Evolutionary conservation across 2,888 invertebrate species (phyloP).

Genomic region (Phyllotreta cruciferae): DNA sequence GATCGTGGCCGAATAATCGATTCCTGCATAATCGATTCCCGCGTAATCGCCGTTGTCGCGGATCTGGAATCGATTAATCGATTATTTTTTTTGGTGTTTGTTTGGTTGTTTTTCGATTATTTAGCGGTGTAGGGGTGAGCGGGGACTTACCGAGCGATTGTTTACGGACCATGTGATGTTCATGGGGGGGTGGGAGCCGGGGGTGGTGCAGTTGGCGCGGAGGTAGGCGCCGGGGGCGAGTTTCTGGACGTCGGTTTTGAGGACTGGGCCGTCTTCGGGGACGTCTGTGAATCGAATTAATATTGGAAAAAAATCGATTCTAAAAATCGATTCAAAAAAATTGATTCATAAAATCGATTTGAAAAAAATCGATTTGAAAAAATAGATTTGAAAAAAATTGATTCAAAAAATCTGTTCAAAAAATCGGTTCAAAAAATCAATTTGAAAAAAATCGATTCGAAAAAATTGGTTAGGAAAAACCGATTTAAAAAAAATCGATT

Average conservation of each 20-base stretch:
- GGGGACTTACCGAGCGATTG: conserved; percentile 63
- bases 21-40: conserved; percentile 7
- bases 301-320: conserved; percentile 17
- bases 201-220: conserved; percentile 64
- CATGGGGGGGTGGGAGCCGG: conserved; percentile 64
- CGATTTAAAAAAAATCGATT: no score
- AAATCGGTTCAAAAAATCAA: no score
- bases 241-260: conserved; percentile 63
- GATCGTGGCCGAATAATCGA: conserved; percentile 14
- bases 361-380: no score
- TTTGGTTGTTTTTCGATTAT: no score
- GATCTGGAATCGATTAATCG: conserved; percentile 16
- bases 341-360: no score
- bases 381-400: no score
- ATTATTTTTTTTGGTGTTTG: no score
- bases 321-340: conserved; percentile 42
- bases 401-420: no score
- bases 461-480: no score
- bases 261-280: conserved; percentile 63
- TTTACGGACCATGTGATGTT: conserved; percentile 66
- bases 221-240: conserved; percentile 63
- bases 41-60: conserved; percentile 4
- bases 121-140: no score
- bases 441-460: no score
- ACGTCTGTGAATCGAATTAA: conserved; percentile 56